Evolutionary conservation across 1,140 invertebrate species (phyloP), one percentile per base, ranked within the genome.

Genomic region (Diorhabda sublineata): DNA sequence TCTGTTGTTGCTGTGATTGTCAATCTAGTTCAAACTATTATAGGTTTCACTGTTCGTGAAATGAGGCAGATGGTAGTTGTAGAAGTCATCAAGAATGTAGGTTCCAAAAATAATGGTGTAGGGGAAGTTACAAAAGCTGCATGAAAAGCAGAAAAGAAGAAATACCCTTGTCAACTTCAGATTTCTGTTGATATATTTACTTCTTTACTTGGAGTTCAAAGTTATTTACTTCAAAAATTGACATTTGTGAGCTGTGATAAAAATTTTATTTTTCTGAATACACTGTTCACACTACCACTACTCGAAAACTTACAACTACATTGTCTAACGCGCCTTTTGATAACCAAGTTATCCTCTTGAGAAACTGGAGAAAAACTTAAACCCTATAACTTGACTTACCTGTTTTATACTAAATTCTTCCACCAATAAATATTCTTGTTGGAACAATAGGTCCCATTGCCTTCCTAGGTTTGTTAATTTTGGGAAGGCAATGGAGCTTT

Each of bases 41-140:
- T 97, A 81, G 91, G 97, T 83, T 98, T 98, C 81, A 96, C 97
- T 77, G 96, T 98, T 60, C 93, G 97, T 88, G 97, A 98, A 87
- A 98, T 98, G 96, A 93, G 95, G 85, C 96, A 98, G 82, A 98
- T 97, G 2, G 97, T 98, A 43, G 97, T 96, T 77, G 97, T 98
- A 74, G 97, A 96, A 84, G 96, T 98, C 82, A 98, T 98, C 85
- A 98, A 98, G 87, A 85, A 86, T 75, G 91, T 94, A 71, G 92
- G 87, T 83, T 91, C 91, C 87, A 93, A 94, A 85, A 94, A 96
- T 69, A 83, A 83, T 68, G 84, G 85, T 71, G 84, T 87, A 82
- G 94, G 93, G 77, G 97, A 97, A 85, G 92, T 95, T 78, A 97
- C 95, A 85, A 97, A 97, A 86, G 93, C 95, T 82, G 95, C 94